Conservation (phyloP, 2,113 vertebrate species). For the Mungos mungo region DNA sequence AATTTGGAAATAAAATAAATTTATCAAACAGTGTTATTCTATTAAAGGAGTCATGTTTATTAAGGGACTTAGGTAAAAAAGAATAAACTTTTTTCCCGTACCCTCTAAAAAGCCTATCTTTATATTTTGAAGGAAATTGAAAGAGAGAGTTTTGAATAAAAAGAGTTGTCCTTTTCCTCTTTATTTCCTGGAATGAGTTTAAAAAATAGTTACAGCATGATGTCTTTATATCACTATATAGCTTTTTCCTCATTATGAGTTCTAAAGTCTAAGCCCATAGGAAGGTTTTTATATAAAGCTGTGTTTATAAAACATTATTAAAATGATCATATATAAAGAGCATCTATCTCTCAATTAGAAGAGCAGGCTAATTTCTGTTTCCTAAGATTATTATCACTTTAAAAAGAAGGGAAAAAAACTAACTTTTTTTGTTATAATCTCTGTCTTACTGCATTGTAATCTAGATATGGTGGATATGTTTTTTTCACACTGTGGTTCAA, state of each 20-base stretch:
- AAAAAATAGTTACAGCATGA: neutral
- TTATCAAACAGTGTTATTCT: constrained; percentile 4
- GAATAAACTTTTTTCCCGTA: neutral
- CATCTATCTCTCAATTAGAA: neutral
- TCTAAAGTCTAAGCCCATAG: neutral
- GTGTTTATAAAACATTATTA: neutral
- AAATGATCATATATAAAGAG: neutral
- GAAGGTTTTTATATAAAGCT: constrained; percentile 5
- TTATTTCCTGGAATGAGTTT: constrained; percentile 16
- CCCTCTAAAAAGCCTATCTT: neutral
- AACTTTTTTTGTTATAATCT: neutral
- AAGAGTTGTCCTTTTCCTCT: neutral
- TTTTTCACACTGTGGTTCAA: constrained; percentile 30
- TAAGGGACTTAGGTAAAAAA: constrained; percentile 21
- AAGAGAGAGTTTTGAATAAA: neutral
- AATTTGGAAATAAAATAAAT: constrained; percentile 27
- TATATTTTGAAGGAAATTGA: constrained; percentile 13
- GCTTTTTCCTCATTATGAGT: neutral
- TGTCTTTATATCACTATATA: neutral
- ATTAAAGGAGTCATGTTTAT: constrained; percentile 5
- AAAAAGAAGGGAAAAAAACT: neutral
- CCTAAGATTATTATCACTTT: neutral
- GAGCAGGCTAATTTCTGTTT: constrained; percentile 20
- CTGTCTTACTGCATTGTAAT: neutral
- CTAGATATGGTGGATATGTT: neutral